Base-by-base conservation (phyloP, 2,888 invertebrate genomes). In the Coremacera marginata region DNA sequence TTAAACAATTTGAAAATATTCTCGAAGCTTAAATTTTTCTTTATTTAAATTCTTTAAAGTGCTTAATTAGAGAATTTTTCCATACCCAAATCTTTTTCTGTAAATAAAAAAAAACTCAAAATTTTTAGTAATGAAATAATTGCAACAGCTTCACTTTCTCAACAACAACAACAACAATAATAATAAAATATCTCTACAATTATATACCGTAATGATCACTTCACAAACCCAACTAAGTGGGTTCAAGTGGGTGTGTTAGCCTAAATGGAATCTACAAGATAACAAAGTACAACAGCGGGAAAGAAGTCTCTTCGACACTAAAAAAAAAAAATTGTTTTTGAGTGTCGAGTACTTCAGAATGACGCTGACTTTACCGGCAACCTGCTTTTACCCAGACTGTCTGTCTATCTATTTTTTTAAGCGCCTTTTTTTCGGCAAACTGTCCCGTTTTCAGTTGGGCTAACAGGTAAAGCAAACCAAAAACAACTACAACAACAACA, bases 181-280 rank as follows among this genome's bases (percentile, higher is more conserved):
- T 14, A 60, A 60, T 8, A 22, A 60, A 27, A 60, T n/a, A n/a
- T 60, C 27, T 60, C 8, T 55, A 22, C 70, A 55, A 57, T 57
- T 71, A 71, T 22, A 9, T 60, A 9, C 60, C 11, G 31, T 71
- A 71, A 71, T 71, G 57, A 60, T 44, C 60, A 70, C 71, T 71
- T 60, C 34, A 37, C 19, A 22, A 37, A 11, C 19, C 37, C 44
- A 71, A 44, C 60, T 25, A 71, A 71, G 37, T 25, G 44, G 57
- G 44, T 60, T 71, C 71, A 60, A 71, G 57, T 57, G 55, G 60
- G 44, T 60, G 71, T 60, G 22, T 19, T 25, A 60, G 49, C 63
- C 27, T 49, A 51, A 49, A 51, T 52, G 7, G 16, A 25, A 25
- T 22, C 70, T 16, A 49, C 44, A 68, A 25, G 51, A 52, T 16